phyloP scores from a whole-genome alignment of 2,797 vertebrate genomes.

The Poeciliopsis paucimaculata region DNA sequence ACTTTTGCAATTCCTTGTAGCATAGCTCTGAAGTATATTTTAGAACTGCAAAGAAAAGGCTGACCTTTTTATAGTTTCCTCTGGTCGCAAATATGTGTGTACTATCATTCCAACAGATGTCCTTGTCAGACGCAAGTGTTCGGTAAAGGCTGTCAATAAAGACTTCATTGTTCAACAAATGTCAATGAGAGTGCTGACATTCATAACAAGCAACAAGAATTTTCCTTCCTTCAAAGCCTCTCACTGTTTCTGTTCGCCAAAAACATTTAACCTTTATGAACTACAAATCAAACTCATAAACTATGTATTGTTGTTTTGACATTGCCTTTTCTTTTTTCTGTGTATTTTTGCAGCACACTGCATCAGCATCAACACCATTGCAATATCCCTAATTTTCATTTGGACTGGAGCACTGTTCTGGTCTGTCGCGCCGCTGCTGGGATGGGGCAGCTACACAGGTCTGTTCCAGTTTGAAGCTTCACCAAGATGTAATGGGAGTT shows the following conservation, averaged over 20 bases:
- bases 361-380: slow-evolving; percentile 84
- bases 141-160: slow-evolving; percentile 60
- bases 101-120: slow-evolving; percentile 58
- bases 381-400: slow-evolving; percentile 82
- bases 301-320: slow-evolving; percentile 4
- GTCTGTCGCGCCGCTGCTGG: slow-evolving; percentile 87
- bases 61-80: slow-evolving; percentile 16
- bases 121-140: slow-evolving; percentile 60
- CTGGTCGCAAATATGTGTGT: slow-evolving; percentile 40
- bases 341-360: slow-evolving; percentile 80
- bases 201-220: slow-evolving; percentile 66
- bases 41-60: slow-evolving; percentile 16
- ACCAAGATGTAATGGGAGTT: neutral
- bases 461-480: slow-evolving; percentile 23
- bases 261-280: slow-evolving; percentile 49
- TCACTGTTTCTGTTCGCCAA: slow-evolving; percentile 61
- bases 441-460: slow-evolving; percentile 95
- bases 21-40: neutral
- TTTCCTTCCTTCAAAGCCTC: slow-evolving; percentile 39
- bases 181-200: slow-evolving; percentile 68
- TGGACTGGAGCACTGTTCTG: slow-evolving; percentile 90
- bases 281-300: slow-evolving; percentile 7
- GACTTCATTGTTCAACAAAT: slow-evolving; percentile 74
- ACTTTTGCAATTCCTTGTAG: neutral
- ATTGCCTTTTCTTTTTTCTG: neutral